Evolutionary conservation across 2,797 vertebrate genomes (phyloP).

Genomic region (Gambusia yucatana): DNA sequence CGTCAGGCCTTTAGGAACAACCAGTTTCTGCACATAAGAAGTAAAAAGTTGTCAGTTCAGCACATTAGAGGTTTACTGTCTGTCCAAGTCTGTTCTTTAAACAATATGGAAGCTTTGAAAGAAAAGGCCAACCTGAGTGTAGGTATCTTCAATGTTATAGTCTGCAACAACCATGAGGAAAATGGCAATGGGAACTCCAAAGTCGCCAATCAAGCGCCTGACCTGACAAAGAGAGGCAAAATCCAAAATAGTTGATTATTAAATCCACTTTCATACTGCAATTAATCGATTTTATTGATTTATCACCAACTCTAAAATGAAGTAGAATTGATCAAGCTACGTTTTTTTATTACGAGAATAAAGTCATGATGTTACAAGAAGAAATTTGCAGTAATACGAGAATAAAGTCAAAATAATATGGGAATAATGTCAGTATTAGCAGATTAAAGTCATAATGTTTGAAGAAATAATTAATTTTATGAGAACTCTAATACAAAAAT

Average conservation of each 20-base stretch:
- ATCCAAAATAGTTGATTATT: neutral
- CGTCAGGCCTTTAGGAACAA: conserved; percentile 87
- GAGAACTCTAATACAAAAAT: too few relatives aligned
- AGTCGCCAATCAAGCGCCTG: conserved; percentile 96
- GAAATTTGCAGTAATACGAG: too few relatives aligned
- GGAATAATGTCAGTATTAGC: too few relatives aligned
- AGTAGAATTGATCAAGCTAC: too few relatives aligned
- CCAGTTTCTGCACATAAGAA: conserved; percentile 87
- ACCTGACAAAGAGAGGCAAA: conserved; percentile 69
- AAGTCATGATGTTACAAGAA: too few relatives aligned
- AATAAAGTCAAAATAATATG: too few relatives aligned
- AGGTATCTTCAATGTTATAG: conserved; percentile 85
- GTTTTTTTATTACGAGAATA: too few relatives aligned
- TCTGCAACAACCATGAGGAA: conserved; percentile 90
- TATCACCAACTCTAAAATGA: too few relatives aligned
- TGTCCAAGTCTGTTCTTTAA: neutral
- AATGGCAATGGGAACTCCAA: conserved; percentile 96
- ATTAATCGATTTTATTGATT: too few relatives aligned
- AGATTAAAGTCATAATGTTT: too few relatives aligned
- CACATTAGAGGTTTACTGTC: neutral
- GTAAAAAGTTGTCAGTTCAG: neutral
- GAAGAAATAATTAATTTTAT: too few relatives aligned
- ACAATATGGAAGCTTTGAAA: neutral
- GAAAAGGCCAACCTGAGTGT: conserved; percentile 88
- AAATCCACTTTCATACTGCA: too few relatives aligned